A percentile compares a stretch with the other conserved stretches of the same genome.
Conservation (phyloP, 37 sponge, comb jelly and placozoan species). For the Crambe crambe region DNA sequence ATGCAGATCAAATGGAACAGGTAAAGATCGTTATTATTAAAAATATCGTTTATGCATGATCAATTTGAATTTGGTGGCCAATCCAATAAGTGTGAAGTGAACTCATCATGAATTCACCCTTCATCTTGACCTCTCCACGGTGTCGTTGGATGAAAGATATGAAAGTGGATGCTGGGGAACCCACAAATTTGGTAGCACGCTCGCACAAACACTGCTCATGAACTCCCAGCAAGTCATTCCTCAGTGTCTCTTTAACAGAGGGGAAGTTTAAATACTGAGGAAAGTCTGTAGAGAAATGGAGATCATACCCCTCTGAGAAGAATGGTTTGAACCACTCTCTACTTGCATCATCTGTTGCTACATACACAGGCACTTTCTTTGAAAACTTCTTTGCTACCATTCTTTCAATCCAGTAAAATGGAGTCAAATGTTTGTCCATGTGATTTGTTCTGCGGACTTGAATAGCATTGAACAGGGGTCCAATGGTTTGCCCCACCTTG, state of each 20-base stretch:
- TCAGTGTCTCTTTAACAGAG: slow-evolving; percentile 2
- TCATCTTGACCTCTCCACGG: slow-evolving; percentile 48
- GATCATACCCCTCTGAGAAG: slow-evolving; percentile 43
- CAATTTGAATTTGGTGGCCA: slow-evolving; percentile 46
- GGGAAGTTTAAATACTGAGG: slow-evolving; percentile 33
- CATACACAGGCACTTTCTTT: slow-evolving; percentile 56
- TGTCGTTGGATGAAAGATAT: slow-evolving; percentile 41
- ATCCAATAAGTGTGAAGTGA: slow-evolving; percentile 63
- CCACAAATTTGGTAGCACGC: slow-evolving; percentile 62
- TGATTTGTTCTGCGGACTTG: slow-evolving; percentile 78
- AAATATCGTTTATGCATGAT: too few relatives aligned
- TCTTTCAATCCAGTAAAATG: slow-evolving; percentile 59
- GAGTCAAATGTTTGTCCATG: slow-evolving; percentile 28
- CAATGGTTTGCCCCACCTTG: slow-evolving; percentile 28
- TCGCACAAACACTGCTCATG: slow-evolving; percentile 77
- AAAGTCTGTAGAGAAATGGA: slow-evolving; percentile 57
- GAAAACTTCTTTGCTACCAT: slow-evolving; percentile 42
- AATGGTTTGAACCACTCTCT: slow-evolving; percentile 60
- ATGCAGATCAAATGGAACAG: too few relatives aligned
- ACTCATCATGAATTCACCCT: slow-evolving; percentile 50
- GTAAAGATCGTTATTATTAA: too few relatives aligned
- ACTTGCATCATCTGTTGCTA: slow-evolving; percentile 75
- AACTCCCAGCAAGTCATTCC: slow-evolving; percentile 66
- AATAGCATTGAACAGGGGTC: slow-evolving; percentile 68
- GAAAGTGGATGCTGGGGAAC: slow-evolving; percentile 72